phyloP scores from a whole-genome alignment of 1,140 invertebrate genomes.

The Macrobrachium rosenbergii region DNA sequence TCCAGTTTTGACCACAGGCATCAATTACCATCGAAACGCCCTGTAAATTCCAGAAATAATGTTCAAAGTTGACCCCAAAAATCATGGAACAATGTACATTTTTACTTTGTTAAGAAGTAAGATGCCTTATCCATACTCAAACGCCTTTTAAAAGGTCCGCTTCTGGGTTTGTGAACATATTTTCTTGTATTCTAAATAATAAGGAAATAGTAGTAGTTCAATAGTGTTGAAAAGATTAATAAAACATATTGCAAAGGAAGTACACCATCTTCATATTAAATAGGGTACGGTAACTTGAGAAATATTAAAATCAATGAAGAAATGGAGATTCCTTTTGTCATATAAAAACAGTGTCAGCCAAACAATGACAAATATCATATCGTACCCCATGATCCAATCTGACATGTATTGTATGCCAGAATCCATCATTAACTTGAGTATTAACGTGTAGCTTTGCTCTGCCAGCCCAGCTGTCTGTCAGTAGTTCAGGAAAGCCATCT shows the following conservation, averaged over 20 bases:
- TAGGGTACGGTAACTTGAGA: too few relatives aligned
- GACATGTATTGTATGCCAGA: conserved; percentile 39
- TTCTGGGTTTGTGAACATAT: too few relatives aligned
- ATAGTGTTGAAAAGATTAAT: too few relatives aligned
- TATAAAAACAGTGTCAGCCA: neutral
- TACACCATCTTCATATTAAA: too few relatives aligned
- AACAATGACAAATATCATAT: neutral
- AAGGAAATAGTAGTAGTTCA: neutral
- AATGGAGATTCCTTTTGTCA: neutral
- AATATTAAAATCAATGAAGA: neutral
- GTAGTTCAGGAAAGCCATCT: conserved; percentile 32
- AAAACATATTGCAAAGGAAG: too few relatives aligned
- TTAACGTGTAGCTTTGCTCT: conserved; percentile 30
- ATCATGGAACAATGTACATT: neutral
- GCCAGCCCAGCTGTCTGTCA: conserved; percentile 33
- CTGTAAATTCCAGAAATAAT: neutral
- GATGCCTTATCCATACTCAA: too few relatives aligned
- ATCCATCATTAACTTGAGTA: conserved; percentile 18
- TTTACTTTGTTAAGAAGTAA: too few relatives aligned
- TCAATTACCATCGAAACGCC: conserved; percentile 41
- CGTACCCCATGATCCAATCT: conserved; percentile 15
- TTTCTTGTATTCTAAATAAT: neutral
- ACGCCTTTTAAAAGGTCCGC: too few relatives aligned
- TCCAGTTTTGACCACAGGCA: conserved; percentile 40
- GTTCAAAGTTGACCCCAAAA: neutral